Conservation (phyloP, 2,797 vertebrate species). For the Notoglanidium macrostoma region DNA sequence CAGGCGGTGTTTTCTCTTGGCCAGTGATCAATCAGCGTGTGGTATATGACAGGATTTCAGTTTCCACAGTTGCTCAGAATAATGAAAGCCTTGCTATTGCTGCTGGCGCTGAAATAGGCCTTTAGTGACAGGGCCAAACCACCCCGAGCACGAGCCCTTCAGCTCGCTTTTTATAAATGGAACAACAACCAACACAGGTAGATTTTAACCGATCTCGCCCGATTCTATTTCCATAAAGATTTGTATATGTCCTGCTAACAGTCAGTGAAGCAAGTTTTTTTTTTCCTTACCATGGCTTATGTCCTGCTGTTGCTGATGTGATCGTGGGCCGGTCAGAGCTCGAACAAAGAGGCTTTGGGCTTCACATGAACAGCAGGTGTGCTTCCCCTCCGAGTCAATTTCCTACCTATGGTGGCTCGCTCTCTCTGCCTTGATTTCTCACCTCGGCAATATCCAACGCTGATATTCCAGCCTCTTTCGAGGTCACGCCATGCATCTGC, state of each 20-base stretch:
- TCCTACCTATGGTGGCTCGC: constrained; percentile 55
- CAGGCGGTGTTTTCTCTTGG: constrained; percentile 32
- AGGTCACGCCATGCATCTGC: constrained; percentile 58
- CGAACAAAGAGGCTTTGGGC: constrained; percentile 61
- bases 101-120: constrained; percentile 45
- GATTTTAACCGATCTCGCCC: constrained; percentile 18
- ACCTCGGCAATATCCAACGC: constrained; percentile 53
- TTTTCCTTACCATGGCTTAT: constrained; percentile 56
- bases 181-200: constrained; percentile 33
- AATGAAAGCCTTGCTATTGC: constrained; percentile 50
- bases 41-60: constrained; percentile 51
- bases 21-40: constrained; percentile 44
- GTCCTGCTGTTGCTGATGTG: constrained; percentile 57
- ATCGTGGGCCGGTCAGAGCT: constrained; percentile 55
- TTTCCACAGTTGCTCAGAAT: constrained; percentile 51
- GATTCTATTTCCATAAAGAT: constrained; percentile 42
- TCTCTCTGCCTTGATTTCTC: constrained; percentile 55
- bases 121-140: constrained; percentile 51
- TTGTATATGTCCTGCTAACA: constrained; percentile 43
- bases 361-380: constrained; percentile 61
- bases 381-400: constrained; percentile 61
- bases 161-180: constrained; percentile 32
- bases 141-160: constrained; percentile 19
- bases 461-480: constrained; percentile 58
- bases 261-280: constrained; percentile 51